Percentiles rank a stretch among this genome's conserved stretches.
These are phyloP conservation scores for Pomatostomus ruficeps DNA, from an alignment of 2,113 vertebrate species.

Conservation along the genomic window DNA sequence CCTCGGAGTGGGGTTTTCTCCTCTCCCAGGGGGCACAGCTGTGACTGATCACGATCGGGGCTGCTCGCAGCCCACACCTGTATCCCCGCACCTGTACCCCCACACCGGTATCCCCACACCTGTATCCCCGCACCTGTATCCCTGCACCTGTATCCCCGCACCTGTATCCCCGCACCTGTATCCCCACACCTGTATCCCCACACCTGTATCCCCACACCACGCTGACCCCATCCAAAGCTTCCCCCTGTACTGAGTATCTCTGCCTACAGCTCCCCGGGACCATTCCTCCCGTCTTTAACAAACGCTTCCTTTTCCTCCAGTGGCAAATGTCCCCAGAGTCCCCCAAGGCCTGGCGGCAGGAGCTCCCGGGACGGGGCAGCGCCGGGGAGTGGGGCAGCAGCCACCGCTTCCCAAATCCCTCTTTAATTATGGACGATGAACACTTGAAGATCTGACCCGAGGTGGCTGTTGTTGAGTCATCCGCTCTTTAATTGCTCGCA, in stretches of 20 bases:
- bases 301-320: not conserved
- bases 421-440: not conserved
- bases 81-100: too few species aligned
- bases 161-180: too few species aligned
- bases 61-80: too few species aligned
- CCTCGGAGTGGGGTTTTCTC: too few species aligned
- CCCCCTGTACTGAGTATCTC: not conserved
- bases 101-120: too few species aligned
- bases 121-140: too few species aligned
- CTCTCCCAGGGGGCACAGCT: too few species aligned
- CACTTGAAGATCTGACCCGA: slow-evolving; percentile 13
- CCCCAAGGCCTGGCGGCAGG: rapidly evolving
- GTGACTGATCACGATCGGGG: too few species aligned
- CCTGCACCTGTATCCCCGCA: too few species aligned
- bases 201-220: too few species aligned
- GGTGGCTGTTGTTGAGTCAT: slow-evolving; percentile 40
- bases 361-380: not conserved
- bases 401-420: not conserved
- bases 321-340: not conserved
- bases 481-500: slow-evolving; percentile 37
- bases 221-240: not conserved
- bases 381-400: not conserved
- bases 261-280: not conserved
- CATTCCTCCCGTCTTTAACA: not conserved
- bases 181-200: too few species aligned